phyloP scores from a whole-genome alignment of 2,888 invertebrate species.

The Pantelozetes paolii region DNA sequence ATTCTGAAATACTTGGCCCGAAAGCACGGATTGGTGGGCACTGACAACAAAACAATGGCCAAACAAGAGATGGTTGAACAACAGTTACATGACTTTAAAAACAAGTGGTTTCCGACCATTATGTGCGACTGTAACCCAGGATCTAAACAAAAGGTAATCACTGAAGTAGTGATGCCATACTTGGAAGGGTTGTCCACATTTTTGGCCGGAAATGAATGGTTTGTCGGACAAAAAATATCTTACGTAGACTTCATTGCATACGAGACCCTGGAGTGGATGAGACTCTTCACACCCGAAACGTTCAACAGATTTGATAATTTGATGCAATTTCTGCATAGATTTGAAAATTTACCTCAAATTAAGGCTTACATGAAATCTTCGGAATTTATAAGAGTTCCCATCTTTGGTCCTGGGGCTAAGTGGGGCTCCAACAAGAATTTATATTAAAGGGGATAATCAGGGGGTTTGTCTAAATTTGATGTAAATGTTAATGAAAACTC shows the following conservation, averaged over 20 bases:
- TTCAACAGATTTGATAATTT: background rate
- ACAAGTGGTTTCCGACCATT: background rate
- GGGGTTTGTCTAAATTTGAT: no score
- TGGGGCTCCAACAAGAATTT: no score
- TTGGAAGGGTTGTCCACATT: slow-evolving; percentile 43
- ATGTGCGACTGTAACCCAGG: background rate
- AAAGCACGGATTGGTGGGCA: slow-evolving; percentile 44
- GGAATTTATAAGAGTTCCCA: background rate
- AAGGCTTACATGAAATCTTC: background rate
- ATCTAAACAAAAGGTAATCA: no score
- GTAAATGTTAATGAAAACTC: no score
- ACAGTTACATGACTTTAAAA: slow-evolving; percentile 37
- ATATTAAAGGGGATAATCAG: no score
- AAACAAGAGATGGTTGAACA: slow-evolving; percentile 47
- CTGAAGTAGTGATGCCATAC: slow-evolving; percentile 13
- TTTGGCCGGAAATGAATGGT: slow-evolving; percentile 44
- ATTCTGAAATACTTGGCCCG: slow-evolving; percentile 47
- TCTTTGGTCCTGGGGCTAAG: background rate
- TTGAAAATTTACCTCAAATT: slow-evolving; percentile 22
- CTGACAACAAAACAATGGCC: slow-evolving; percentile 44
- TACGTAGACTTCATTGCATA: slow-evolving; percentile 48
- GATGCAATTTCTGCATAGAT: slow-evolving; percentile 23
- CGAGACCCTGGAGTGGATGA: slow-evolving; percentile 45
- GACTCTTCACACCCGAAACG: slow-evolving; percentile 5
- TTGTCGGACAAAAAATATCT: slow-evolving; percentile 46